Evolutionary conservation across 2,888 invertebrate species (phyloP).

Genomic region (Campoplex capitator): DNA sequence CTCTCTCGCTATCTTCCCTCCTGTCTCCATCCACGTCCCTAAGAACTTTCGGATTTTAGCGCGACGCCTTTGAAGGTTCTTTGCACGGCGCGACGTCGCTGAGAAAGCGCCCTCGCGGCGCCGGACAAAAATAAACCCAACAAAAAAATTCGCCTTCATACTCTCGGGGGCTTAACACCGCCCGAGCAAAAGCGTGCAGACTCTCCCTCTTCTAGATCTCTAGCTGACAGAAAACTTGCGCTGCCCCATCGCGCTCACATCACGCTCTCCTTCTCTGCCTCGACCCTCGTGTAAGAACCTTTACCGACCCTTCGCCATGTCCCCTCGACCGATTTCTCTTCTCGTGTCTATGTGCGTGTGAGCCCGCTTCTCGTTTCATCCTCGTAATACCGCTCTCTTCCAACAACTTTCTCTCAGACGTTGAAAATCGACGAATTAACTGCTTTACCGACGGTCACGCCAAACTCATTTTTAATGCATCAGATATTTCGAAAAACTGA

Average conservation of each 20-base stretch:
- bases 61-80: conserved; percentile 67
- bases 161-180: conserved; percentile 67
- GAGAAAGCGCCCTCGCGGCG: conserved; percentile 79
- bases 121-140: conserved; percentile 77
- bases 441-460: conserved; percentile 73
- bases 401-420: conserved; percentile 43
- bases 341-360: conserved; percentile 1
- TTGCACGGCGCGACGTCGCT: conserved; percentile 70
- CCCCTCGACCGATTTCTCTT: conserved; percentile 30
- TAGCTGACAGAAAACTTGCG: conserved; percentile 22
- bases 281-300: conserved; percentile 56
- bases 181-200: conserved; percentile 44
- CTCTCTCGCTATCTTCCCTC: neutral
- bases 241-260: conserved; percentile 55
- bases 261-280: conserved; percentile 49
- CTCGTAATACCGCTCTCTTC: conserved; percentile 41
- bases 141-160: conserved; percentile 76
- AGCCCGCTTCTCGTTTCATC: conserved; percentile 29
- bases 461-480: conserved; percentile 23
- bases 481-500: neutral
- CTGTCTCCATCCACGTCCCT: conserved; percentile 32
- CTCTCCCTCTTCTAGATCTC: conserved; percentile 42
- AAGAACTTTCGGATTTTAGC: conserved; percentile 45
- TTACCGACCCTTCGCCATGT: conserved; percentile 54
- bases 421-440: conserved; percentile 55